Conservation (phyloP, 1,140 invertebrate genomes). For the Cyclina sinensis region DNA sequence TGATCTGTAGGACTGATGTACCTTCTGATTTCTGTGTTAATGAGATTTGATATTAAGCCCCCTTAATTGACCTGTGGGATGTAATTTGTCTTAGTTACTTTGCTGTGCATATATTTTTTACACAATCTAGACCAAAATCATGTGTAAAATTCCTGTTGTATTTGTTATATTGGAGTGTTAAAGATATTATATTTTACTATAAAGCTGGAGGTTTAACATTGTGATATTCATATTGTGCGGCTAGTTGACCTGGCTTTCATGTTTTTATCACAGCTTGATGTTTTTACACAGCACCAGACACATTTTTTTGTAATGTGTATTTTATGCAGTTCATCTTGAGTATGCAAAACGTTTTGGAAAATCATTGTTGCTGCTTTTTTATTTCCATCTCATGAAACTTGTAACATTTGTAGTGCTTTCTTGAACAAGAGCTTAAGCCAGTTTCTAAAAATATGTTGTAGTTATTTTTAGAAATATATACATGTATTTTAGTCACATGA, state of each 20-base stretch:
- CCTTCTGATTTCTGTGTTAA: background rate
- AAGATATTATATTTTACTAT: constrained; percentile 50
- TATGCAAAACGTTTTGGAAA: background rate
- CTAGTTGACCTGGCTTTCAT: constrained; percentile 58
- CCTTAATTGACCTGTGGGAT: background rate
- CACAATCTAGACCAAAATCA: constrained; percentile 41
- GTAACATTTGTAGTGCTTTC: too few relatives aligned
- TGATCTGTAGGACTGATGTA: too few relatives aligned
- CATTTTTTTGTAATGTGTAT: background rate
- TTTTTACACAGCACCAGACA: background rate
- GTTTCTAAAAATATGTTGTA: too few relatives aligned
- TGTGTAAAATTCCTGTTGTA: constrained; percentile 26
- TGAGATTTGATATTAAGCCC: background rate
- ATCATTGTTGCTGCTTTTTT: too few relatives aligned
- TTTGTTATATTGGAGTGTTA: constrained; percentile 37
- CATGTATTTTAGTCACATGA: background rate
- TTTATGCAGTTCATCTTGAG: background rate
- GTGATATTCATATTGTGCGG: constrained; percentile 49
- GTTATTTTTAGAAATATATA: too few relatives aligned
- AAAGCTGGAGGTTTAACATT: constrained; percentile 40
- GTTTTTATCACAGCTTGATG: constrained; percentile 36
- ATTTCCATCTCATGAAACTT: too few relatives aligned
- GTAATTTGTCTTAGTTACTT: background rate
- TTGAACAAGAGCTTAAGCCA: too few relatives aligned
- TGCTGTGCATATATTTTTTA: constrained; percentile 21